Conservation (phyloP, 1,140 invertebrate genomes). For the Cotesia typhae region DNA sequence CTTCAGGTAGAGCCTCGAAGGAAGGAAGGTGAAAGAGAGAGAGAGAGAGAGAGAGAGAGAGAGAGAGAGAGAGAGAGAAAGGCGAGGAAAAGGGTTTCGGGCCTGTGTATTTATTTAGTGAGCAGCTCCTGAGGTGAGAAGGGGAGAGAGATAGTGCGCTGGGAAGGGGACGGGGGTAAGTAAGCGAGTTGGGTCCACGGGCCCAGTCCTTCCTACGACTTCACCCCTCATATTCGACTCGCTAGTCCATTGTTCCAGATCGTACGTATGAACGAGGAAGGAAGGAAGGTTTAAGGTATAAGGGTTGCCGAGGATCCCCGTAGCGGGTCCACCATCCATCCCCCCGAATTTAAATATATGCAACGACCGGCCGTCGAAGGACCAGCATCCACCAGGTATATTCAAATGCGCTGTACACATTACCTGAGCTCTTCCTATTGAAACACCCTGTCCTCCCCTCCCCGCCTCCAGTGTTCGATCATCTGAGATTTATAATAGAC, state of each 20-base stretch:
- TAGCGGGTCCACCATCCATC: constrained; percentile 30
- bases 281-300: constrained; percentile 11
- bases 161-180: constrained; percentile 22
- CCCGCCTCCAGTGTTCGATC: constrained; percentile 44
- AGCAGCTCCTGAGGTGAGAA: background rate
- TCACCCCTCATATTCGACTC: constrained; percentile 16
- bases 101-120: background rate
- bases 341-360: constrained; percentile 60
- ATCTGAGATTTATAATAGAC: constrained; percentile 62
- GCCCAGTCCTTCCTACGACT: constrained; percentile 25
- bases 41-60: background rate
- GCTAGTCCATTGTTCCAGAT: constrained; percentile 59
- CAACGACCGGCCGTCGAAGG: constrained; percentile 48
- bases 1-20: constrained; percentile 26
- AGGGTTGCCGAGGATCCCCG: constrained; percentile 39
- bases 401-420: constrained; percentile 57
- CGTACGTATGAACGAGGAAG: constrained; percentile 15
- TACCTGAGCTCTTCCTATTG: constrained; percentile 62
- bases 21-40: constrained; percentile 25
- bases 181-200: constrained; percentile 36
- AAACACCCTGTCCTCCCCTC: constrained; percentile 48
- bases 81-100: background rate
- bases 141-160: constrained; percentile 2
- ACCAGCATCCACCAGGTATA: constrained; percentile 49
- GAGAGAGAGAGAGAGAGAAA: constrained; percentile 3